Evolutionary conservation across 2,797 vertebrate genomes (phyloP).

Genomic region (Carduelis carduelis): DNA sequence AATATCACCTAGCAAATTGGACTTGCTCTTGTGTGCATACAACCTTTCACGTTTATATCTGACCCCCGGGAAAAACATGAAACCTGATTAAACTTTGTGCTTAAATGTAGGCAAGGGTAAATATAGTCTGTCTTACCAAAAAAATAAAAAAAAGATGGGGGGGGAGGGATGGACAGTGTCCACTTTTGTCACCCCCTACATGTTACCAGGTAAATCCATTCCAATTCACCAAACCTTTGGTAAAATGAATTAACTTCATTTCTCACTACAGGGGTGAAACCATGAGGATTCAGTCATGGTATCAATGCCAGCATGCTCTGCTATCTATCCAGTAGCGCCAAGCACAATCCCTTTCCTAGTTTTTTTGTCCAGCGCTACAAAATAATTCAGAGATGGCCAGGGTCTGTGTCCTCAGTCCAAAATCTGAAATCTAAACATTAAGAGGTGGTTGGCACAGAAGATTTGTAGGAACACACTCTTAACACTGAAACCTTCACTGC

Average conservation of each 20-base stretch:
- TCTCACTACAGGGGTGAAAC: not conserved
- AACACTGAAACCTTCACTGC: not conserved
- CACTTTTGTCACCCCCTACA: not conserved
- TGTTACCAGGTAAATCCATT: not conserved
- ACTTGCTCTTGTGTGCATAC: not conserved
- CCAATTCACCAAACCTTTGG: not conserved
- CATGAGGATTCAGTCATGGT: not conserved
- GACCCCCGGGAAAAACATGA: not conserved
- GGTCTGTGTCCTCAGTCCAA: not conserved
- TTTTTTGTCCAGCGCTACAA: not conserved
- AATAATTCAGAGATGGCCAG: not conserved
- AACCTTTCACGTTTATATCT: not conserved
- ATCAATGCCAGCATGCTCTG: not conserved
- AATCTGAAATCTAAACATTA: not conserved
- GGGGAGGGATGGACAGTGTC: not conserved
- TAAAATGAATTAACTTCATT: not conserved
- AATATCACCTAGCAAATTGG: not conserved
- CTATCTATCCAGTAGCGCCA: not conserved
- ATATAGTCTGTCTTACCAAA: not conserved
- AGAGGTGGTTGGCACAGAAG: not conserved
- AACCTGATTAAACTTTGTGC: not conserved
- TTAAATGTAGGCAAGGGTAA: not conserved
- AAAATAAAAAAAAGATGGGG: not conserved
- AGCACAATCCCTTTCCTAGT: not conserved
- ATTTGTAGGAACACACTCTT: not conserved